phyloP scores from a whole-genome alignment of 1,140 invertebrate genomes.

The Streblospio benedicti region DNA sequence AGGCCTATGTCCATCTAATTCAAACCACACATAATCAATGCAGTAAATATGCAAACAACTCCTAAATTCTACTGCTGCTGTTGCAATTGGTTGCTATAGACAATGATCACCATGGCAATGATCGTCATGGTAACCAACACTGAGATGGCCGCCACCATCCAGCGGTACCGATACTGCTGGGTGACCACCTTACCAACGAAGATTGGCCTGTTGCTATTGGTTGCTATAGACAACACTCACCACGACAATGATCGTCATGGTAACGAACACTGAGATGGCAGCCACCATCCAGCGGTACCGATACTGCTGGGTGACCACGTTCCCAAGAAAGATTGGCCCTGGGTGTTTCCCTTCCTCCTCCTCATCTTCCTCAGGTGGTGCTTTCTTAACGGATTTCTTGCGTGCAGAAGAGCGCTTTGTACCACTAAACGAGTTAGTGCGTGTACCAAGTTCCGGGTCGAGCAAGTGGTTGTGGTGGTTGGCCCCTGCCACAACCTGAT shows the following conservation, averaged over 20 bases:
- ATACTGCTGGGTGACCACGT: slow-evolving; percentile 9
- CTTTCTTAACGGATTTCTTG: too few relatives aligned
- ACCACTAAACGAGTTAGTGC: too few relatives aligned
- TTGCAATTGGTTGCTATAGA: slow-evolving; percentile 14
- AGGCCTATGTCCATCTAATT: too few relatives aligned
- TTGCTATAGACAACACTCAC: slow-evolving; percentile 15
- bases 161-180: slow-evolving; percentile 10
- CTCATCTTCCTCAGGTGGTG: too few relatives aligned
- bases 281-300: slow-evolving; percentile 12
- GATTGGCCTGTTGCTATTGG: not conserved
- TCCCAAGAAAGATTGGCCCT: slow-evolving; percentile 11
- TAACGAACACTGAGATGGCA: slow-evolving; percentile 2
- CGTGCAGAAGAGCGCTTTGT: too few relatives aligned
- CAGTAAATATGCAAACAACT: too few relatives aligned
- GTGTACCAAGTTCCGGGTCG: too few relatives aligned
- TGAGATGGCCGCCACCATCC: slow-evolving; percentile 6
- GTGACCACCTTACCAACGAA: slow-evolving; percentile 12
- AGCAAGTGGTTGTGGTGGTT: too few relatives aligned
- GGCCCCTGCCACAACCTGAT: too few relatives aligned
- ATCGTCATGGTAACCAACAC: slow-evolving; percentile 12
- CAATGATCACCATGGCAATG: slow-evolving; percentile 12
- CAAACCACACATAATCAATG: too few relatives aligned
- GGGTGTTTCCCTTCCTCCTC: not conserved
- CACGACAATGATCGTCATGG: slow-evolving; percentile 17
- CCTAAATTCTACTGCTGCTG: too few relatives aligned